Percentiles rank a stretch among this genome's conserved stretches.
These are phyloP conservation scores for Nowickia ferox DNA, from an alignment of 2,888 invertebrate species.

Conservation along the genomic window DNA sequence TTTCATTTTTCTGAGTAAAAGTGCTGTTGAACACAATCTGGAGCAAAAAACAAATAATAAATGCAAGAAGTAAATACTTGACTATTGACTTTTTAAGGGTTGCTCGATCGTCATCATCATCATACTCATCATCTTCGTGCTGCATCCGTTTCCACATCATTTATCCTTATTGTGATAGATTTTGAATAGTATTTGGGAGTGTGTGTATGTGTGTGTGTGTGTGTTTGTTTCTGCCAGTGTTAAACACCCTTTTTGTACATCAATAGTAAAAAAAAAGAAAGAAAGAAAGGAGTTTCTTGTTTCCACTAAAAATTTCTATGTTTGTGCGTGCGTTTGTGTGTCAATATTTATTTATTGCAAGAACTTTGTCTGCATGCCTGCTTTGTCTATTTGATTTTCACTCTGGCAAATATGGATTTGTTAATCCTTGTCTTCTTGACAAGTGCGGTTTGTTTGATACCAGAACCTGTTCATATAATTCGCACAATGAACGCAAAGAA, in stretches of 20 bases:
- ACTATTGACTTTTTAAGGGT: conserved; percentile 71
- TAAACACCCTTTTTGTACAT: conserved; percentile 45
- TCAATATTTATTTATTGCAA: neutral
- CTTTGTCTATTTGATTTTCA: conserved; percentile 77
- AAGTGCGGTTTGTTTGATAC: conserved; percentile 80
- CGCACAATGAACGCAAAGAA: conserved; percentile 48
- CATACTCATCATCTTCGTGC: conserved; percentile 14
- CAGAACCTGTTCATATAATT: conserved; percentile 46
- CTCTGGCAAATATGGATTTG: conserved; percentile 81
- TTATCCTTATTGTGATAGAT: conserved; percentile 61
- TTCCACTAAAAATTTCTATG: neutral
- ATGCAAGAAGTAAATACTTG: conserved; percentile 50
- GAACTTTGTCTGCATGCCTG: conserved; percentile 33
- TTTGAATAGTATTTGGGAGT: neutral
- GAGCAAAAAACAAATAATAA: neutral
- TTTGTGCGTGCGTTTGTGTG: neutral
- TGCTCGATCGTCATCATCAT: conserved; percentile 55
- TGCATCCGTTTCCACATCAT: conserved; percentile 42
- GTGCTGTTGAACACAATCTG: neutral
- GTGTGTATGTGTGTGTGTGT: conserved; percentile 3
- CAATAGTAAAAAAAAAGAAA: neutral
- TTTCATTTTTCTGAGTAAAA: neutral
- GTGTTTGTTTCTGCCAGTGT: neutral
- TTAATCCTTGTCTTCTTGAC: conserved; percentile 81
- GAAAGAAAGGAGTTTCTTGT: conserved; percentile 8